Conservation (phyloP, 1,140 invertebrate genomes). For the Ceratina japonica region DNA sequence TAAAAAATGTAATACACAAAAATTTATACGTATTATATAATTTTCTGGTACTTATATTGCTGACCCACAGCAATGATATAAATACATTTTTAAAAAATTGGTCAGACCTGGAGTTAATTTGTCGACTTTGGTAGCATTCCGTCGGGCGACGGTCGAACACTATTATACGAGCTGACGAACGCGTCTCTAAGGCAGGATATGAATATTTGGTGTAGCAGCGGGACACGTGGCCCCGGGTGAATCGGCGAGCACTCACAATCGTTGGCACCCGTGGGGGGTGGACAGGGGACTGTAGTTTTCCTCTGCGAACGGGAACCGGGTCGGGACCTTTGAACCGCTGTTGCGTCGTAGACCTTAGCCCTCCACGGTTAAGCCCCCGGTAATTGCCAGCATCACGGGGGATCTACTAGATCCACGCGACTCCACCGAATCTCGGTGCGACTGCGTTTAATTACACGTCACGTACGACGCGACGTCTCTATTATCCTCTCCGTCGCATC, state of each 20-base stretch:
- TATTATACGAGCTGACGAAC: neutral
- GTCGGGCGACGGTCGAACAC: too few relatives aligned
- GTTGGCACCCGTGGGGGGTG: slow-evolving; percentile 42
- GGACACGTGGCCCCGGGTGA: slow-evolving; percentile 59
- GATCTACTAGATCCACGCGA: slow-evolving; percentile 72
- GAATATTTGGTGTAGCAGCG: slow-evolving; percentile 42
- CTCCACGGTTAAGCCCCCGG: slow-evolving; percentile 69
- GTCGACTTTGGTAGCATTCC: neutral
- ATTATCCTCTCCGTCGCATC: slow-evolving; percentile 22
- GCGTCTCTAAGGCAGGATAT: slow-evolving; percentile 31
- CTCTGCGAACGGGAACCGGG: slow-evolving; percentile 23
- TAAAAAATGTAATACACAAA: too few relatives aligned
- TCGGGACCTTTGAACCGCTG: slow-evolving; percentile 33
- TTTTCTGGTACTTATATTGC: too few relatives aligned
- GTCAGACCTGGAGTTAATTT: neutral
- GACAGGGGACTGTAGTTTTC: slow-evolving; percentile 37
- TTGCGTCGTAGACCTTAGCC: slow-evolving; percentile 26
- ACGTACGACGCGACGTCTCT: slow-evolving; percentile 61
- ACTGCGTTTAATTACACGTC: slow-evolving; percentile 76
- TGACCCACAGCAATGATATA: too few relatives aligned
- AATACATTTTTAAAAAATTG: too few relatives aligned
- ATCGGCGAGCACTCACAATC: slow-evolving; percentile 26
- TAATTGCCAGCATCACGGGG: slow-evolving; percentile 77
- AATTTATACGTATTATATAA: too few relatives aligned
- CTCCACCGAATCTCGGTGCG: slow-evolving; percentile 58